Conservation (phyloP, 2,113 vertebrate species). For the Cathartes aura region DNA sequence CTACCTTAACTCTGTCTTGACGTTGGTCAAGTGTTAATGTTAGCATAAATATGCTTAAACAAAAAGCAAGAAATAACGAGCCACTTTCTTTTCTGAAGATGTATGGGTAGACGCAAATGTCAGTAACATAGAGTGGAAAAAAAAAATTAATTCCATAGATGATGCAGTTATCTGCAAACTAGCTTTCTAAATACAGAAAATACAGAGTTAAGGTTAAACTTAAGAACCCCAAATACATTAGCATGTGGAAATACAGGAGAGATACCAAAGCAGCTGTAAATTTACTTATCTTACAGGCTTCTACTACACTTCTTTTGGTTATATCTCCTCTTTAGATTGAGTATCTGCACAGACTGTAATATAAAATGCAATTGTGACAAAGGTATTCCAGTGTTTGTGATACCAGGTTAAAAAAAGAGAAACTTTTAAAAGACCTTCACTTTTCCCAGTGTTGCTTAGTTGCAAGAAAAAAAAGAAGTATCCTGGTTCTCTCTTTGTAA, state of each 20-base stretch:
- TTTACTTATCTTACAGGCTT: not conserved
- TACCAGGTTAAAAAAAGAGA: not conserved
- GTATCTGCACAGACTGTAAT: not conserved
- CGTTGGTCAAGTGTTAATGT: not conserved
- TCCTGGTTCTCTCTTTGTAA: not conserved
- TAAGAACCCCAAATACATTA: not conserved
- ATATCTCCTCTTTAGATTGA: not conserved
- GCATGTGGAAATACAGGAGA: not conserved
- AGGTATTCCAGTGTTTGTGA: not conserved
- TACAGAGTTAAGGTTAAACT: not conserved
- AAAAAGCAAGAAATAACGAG: not conserved
- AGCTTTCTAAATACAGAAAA: not conserved
- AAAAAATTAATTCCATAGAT: not conserved
- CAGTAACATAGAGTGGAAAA: not conserved
- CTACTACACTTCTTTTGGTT: not conserved
- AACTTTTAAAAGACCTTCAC: not conserved
- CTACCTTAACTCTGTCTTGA: slow-evolving; percentile 29
- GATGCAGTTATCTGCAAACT: not conserved
- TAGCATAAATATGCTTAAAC: not conserved
- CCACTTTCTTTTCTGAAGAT: not conserved
- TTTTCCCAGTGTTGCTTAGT: not conserved
- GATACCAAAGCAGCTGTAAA: not conserved
- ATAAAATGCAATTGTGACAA: not conserved
- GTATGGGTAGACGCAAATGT: not conserved
- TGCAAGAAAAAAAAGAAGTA: not conserved